phyloP scores from a whole-genome alignment of 2,113 vertebrate species.

The Choloepus hoffmanni region DNA sequence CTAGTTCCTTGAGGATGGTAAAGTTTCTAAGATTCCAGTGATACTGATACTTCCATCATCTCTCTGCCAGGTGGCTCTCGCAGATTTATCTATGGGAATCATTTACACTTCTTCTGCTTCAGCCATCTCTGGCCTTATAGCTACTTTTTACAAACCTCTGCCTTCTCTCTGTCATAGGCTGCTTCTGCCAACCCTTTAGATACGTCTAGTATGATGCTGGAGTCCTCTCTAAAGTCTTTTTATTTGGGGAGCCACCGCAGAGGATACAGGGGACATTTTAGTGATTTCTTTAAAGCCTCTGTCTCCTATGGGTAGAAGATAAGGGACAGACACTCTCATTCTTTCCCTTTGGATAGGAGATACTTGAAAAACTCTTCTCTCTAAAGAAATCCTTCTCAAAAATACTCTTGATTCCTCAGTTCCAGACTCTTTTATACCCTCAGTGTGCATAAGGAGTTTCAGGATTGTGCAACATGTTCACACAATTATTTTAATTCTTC shows the following conservation, averaged over 20 bases:
- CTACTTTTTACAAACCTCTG: background rate
- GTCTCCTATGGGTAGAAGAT: background rate
- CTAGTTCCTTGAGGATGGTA: background rate
- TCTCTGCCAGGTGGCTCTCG: background rate
- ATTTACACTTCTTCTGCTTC: background rate
- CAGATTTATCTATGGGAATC: background rate
- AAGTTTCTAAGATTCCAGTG: background rate
- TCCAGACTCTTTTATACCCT: background rate
- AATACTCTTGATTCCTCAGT: background rate
- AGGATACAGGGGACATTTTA: background rate
- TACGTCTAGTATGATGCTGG: background rate
- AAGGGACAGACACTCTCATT: background rate
- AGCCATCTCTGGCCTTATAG: background rate
- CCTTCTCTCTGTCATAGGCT: background rate
- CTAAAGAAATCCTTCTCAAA: background rate
- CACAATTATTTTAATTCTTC: background rate
- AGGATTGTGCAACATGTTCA: background rate
- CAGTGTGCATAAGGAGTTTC: background rate
- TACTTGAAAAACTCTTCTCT: background rate
- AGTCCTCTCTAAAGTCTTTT: background rate
- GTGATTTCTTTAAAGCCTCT: background rate
- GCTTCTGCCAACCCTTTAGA: background rate
- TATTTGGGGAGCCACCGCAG: background rate
- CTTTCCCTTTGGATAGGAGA: background rate
- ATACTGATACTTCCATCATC: too few species aligned